Percentiles rank a stretch among this genome's conserved stretches.
Evolutionary conservation across 1,140 invertebrate genomes (phyloP).

Genomic region (Pectinophora gossypiella): DNA sequence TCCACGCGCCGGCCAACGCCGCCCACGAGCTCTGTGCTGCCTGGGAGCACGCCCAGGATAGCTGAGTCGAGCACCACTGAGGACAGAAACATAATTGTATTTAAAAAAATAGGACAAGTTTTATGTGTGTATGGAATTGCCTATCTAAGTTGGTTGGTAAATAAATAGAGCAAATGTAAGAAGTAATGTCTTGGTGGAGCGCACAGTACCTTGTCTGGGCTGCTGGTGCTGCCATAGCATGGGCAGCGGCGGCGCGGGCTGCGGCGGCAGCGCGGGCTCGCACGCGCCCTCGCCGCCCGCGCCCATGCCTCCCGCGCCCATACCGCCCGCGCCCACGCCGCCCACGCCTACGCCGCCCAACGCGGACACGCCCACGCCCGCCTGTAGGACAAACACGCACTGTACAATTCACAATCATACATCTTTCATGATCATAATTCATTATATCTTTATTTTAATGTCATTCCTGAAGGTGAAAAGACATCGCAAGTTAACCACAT

Average conservation of each 20-base stretch:
- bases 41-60: constrained; percentile 54
- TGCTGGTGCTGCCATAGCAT: constrained; percentile 60
- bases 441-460: too few species aligned
- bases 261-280: constrained; percentile 7
- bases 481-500: too few species aligned
- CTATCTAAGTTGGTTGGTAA: too few species aligned
- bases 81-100: not conserved
- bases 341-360: not conserved
- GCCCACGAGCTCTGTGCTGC: constrained; percentile 32
- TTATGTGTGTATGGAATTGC: too few species aligned
- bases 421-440: too few species aligned
- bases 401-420: too few species aligned
- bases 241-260: constrained; percentile 14
- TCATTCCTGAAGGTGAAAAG: too few species aligned
- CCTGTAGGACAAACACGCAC: not conserved
- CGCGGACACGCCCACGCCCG: not conserved
- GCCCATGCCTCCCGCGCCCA: too few species aligned
- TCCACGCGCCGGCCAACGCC: constrained; percentile 35
- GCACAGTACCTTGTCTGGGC: constrained; percentile 61
- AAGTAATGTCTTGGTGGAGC: too few species aligned
- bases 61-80: constrained; percentile 57
- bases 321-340: not conserved
- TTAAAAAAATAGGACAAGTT: too few species aligned
- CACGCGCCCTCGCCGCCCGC: not conserved
- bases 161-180: too few species aligned